phyloP scores from a whole-genome alignment of 30 jellyfish, hydroid and myxozoan genomes.

The Aurelia coerulea region DNA sequence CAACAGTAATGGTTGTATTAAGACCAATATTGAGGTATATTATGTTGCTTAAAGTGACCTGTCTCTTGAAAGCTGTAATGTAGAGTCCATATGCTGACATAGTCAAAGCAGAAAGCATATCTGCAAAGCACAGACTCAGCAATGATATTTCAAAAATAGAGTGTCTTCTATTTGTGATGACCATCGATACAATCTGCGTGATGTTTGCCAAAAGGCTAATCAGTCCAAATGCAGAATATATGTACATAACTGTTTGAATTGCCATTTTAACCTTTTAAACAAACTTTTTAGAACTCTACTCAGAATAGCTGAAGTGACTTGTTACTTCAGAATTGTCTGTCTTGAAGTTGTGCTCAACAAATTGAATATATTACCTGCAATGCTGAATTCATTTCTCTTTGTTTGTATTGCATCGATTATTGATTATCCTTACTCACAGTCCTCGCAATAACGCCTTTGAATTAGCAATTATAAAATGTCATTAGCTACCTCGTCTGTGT shows the following conservation, averaged over 20 bases:
- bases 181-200: background rate
- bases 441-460: too few relatives aligned
- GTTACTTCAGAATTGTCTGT: too few relatives aligned
- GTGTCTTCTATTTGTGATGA: background rate
- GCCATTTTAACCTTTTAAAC: too few relatives aligned
- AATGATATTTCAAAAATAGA: background rate
- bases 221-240: background rate
- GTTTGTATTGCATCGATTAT: too few relatives aligned
- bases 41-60: background rate
- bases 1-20: background rate
- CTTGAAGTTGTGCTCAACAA: too few relatives aligned
- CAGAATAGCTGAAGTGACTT: too few relatives aligned
- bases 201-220: background rate
- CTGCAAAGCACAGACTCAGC: slow-evolving; percentile 6
- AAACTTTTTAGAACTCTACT: too few relatives aligned
- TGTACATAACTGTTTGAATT: background rate
- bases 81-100: background rate
- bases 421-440: too few relatives aligned
- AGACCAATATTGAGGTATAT: background rate
- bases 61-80: background rate
- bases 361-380: too few relatives aligned
- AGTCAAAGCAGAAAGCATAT: background rate
- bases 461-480: too few relatives aligned
- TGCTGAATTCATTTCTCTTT: too few relatives aligned
- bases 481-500: too few relatives aligned